Conservation (phyloP, 2,888 invertebrate genomes). For the Lasiommata megera region DNA sequence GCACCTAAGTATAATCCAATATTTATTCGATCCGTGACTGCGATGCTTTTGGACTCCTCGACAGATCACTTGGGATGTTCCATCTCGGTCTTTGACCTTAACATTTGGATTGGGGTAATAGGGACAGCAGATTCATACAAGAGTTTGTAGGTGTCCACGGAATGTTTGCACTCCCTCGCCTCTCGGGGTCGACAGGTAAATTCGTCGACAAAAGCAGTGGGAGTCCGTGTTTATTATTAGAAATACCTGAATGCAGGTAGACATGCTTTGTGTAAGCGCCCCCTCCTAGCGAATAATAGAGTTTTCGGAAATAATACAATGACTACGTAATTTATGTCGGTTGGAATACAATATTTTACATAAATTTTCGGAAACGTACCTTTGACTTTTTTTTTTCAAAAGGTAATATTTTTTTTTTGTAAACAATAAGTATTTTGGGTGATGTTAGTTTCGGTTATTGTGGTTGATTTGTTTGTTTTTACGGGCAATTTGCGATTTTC, state of each 20-base stretch:
- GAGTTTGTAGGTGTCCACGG: conserved; percentile 54
- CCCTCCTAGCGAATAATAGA: conserved; percentile 68
- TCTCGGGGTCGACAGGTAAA: conserved; percentile 67
- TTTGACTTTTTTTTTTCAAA: conserved; percentile 43
- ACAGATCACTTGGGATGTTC: conserved; percentile 33
- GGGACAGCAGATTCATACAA: conserved; percentile 38
- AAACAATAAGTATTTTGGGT: conserved; percentile 56
- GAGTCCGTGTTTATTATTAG: conserved; percentile 68
- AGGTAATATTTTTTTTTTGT: conserved; percentile 42
- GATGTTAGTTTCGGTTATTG: conserved; percentile 63
- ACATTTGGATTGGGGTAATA: conserved; percentile 33
- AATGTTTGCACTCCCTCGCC: conserved; percentile 67
- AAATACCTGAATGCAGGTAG: conserved; percentile 74
- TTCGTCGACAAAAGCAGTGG: conserved; percentile 68
- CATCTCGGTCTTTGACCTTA: conserved; percentile 35
- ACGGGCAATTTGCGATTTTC: conserved; percentile 70
- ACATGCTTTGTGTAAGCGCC: conserved; percentile 63
- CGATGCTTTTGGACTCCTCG: conserved; percentile 43
- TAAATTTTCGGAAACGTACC: conserved; percentile 69
- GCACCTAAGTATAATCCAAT: conserved; percentile 80
- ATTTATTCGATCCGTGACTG: conserved; percentile 74
- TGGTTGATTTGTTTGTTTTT: conserved; percentile 71
- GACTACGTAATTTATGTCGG: conserved; percentile 75
- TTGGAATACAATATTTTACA: conserved; percentile 64
- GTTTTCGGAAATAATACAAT: conserved; percentile 78